A percentile compares a stretch with the other conserved stretches of the same genome.
phyloP scores from a whole-genome alignment of 2,888 invertebrate species.

The Phortica magna region DNA sequence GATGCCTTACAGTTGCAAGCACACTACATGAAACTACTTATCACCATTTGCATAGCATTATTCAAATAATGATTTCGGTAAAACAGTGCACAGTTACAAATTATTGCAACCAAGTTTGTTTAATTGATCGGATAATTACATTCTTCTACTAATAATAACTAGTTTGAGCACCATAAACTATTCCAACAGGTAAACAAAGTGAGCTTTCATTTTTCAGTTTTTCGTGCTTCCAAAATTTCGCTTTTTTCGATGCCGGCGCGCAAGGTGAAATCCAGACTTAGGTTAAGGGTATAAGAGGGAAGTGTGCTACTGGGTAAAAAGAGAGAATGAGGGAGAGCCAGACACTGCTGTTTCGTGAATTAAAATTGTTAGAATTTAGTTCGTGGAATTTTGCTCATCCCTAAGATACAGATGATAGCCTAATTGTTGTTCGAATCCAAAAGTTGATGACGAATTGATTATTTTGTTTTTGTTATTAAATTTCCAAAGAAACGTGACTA shows the following conservation, averaged over 20 bases:
- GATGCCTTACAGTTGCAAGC: too few species aligned
- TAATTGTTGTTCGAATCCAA: background rate
- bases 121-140: too few species aligned
- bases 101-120: too few species aligned
- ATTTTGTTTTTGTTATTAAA: background rate
- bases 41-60: conserved; percentile 40
- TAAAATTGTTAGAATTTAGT: background rate
- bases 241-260: background rate
- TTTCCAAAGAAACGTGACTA: conserved; percentile 16
- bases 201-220: too few species aligned
- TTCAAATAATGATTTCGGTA: conserved; percentile 32
- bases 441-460: background rate
- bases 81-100: too few species aligned
- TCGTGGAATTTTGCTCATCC: too few species aligned
- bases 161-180: too few species aligned
- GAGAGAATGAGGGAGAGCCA: background rate
- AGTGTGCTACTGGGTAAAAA: conserved; percentile 13
- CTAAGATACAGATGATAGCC: too few species aligned
- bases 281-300: background rate
- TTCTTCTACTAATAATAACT: too few species aligned
- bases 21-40: too few species aligned
- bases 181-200: too few species aligned
- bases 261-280: background rate
- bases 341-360: background rate
- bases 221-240: background rate